A percentile compares a stretch with the other conserved stretches of the same genome.
These are phyloP conservation scores for Motacilla alba DNA, from an alignment of 2,113 vertebrate genomes.

Conservation along the genomic window DNA sequence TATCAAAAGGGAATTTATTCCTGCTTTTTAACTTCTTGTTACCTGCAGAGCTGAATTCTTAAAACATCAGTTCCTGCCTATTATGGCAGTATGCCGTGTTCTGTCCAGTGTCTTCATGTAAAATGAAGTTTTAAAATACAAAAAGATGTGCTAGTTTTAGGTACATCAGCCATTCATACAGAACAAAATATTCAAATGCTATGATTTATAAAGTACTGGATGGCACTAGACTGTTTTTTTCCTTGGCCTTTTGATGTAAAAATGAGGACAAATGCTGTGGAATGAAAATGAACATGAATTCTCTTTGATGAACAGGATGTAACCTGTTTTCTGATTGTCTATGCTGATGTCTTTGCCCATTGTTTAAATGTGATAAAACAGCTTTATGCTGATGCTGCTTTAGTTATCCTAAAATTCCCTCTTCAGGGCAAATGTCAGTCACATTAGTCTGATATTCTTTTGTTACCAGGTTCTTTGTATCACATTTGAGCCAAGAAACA, in stretches of 20 bases:
- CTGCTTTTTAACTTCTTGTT: neutral
- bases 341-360: neutral
- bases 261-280: neutral
- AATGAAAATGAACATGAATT: conserved; percentile 1
- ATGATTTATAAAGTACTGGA: neutral
- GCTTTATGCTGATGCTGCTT: neutral
- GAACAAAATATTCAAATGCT: neutral
- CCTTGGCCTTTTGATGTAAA: neutral
- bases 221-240: neutral
- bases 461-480: neutral
- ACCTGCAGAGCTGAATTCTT: neutral
- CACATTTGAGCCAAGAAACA: neutral
- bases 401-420: neutral
- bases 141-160: neutral
- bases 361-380: neutral
- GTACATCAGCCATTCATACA: neutral
- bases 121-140: conserved; percentile 17
- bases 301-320: neutral
- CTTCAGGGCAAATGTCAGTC: neutral
- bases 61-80: neutral
- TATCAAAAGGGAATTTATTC: neutral
- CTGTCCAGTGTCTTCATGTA: neutral
- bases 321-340: neutral
- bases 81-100: neutral
- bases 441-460: neutral